Percentiles rank a stretch among this genome's conserved stretches.
phyloP scores from a whole-genome alignment of 2,113 vertebrate genomes.

The Corythornis vintsioides region DNA sequence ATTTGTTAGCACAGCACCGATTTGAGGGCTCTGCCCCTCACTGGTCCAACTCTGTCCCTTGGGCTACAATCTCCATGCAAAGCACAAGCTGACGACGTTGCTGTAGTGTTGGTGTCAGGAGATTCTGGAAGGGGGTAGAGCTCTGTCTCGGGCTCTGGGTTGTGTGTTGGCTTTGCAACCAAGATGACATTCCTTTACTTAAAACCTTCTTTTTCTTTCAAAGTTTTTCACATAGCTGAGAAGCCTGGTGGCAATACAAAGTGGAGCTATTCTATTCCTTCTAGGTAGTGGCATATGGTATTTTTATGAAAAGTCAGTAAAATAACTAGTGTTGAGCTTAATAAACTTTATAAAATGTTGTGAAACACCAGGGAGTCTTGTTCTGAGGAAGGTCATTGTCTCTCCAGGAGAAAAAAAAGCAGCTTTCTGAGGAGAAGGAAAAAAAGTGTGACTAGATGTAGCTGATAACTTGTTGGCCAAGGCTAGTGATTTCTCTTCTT shows the following conservation, averaged over 20 bases:
- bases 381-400: not conserved
- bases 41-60: not conserved
- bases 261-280: not conserved
- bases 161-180: not conserved
- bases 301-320: not conserved
- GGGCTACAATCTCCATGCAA: rapidly evolving
- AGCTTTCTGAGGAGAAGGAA: not conserved
- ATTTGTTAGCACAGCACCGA: not conserved
- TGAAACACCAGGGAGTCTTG: not conserved
- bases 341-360: not conserved
- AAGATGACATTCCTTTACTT: not conserved
- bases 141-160: rapidly evolving
- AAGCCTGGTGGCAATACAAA: not conserved
- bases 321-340: not conserved
- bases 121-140: not conserved
- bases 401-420: not conserved
- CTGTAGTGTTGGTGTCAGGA: not conserved
- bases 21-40: not conserved
- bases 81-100: rapidly evolving
- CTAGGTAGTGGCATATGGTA: not conserved
- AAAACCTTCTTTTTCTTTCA: not conserved
- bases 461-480: not conserved
- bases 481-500: not conserved
- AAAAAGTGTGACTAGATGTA: not conserved
- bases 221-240: not conserved